Percentiles rank a stretch among this genome's conserved stretches.
phyloP scores from a whole-genome alignment of 2,888 invertebrate genomes.

The Eustalomyia histrio region DNA sequence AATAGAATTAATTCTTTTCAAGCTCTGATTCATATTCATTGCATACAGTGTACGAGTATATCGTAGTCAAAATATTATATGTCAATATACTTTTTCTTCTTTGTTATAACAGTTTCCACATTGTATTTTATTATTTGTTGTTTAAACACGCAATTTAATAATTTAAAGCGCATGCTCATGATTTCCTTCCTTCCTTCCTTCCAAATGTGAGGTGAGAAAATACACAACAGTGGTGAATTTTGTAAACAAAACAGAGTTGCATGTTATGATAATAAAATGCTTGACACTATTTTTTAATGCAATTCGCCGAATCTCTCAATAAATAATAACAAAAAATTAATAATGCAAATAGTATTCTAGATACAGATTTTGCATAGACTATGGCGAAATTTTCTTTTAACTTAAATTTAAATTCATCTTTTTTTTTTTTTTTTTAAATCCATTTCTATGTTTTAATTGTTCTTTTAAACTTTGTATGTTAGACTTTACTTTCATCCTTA shows the following conservation, averaged over 20 bases:
- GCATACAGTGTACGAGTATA: no score
- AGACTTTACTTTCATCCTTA: background rate
- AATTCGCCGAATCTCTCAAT: background rate
- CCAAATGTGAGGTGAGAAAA: slow-evolving; percentile 5
- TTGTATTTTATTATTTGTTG: slow-evolving; percentile 20
- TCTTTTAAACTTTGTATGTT: slow-evolving; percentile 11
- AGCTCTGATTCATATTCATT: background rate
- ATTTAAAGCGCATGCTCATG: slow-evolving; percentile 44
- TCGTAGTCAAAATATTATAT: slow-evolving; percentile 20
- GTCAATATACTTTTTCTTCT: slow-evolving; percentile 22
- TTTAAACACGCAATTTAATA: slow-evolving; percentile 28
- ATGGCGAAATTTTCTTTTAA: background rate
- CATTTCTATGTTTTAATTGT: slow-evolving; percentile 2
- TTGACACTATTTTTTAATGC: background rate
- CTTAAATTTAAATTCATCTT: background rate
- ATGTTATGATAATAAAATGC: slow-evolving; percentile 7
- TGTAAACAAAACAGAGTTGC: slow-evolving; percentile 35
- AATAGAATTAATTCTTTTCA: no score
- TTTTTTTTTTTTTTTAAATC: background rate
- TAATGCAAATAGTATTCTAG: background rate
- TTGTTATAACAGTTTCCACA: slow-evolving; percentile 3
- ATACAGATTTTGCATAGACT: background rate
- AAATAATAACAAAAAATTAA: no score
- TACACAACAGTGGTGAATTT: slow-evolving; percentile 21
- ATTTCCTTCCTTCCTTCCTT: slow-evolving; percentile 2